Evolutionary conservation across 2,888 invertebrate species (phyloP), one percentile per base, ranked within the genome.

Genomic region (Polymixis lichenea): DNA sequence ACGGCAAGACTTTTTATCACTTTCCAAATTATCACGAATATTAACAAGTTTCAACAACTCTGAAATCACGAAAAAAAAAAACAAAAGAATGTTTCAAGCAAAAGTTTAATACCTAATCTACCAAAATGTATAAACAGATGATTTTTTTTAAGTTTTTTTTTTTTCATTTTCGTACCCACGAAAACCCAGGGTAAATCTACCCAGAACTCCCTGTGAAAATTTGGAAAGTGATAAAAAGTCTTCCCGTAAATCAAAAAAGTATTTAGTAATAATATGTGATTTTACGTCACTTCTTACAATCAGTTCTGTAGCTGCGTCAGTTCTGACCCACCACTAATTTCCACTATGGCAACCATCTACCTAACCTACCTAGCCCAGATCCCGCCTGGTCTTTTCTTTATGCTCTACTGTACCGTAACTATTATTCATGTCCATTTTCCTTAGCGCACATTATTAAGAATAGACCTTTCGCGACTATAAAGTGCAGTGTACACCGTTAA

Each of bases 391-490:
- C 38, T 66, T 38, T 77, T 67, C 51, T 51, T 51, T 79, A 38
- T 51, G n/a, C 11, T 28, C 25, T 25, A 62, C 13, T 15, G 7
- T 43, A 53, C 32, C 22, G 25, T 72, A 72, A 64, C 80, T 72
- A 46, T 58, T 80, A 78, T 72, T 46, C 64, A 79, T 72, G 43
- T 46, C 9, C 7, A 3, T 28, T 2, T 49, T 43, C 43, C 25
- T 64, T 64, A 46, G 28, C n/a, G 8, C 0, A 28, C 15, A 80
- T 78, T 75, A 51, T 81, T 51, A 81, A 49, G 53, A 80, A 46
- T 75, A 68, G 19, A 46, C 32, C 8, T 67, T 43, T 77, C 32
- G 62, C 25, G 17, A 60, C 61, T 28, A 32, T 76, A 76, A 79
- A 75, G 9, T 64, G 28, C 46, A n/a, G 2, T 22, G 15, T 49